These are phyloP conservation scores for Chloropsis cyanopogon DNA, from an alignment of 2,113 vertebrate species.

Conservation along the genomic window DNA sequence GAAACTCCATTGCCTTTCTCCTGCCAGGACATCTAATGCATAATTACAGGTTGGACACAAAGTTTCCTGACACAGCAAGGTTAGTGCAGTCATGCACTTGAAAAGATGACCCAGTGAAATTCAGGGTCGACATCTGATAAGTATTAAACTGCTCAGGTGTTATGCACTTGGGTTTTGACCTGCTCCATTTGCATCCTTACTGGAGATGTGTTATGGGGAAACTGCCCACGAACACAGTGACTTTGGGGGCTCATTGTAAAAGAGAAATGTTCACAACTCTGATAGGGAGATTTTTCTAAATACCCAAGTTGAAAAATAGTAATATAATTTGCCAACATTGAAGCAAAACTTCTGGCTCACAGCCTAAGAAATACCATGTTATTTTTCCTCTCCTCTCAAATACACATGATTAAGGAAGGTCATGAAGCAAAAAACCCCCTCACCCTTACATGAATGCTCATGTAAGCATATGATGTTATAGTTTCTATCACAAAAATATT, in stretches of 20 bases:
- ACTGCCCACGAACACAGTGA: rapidly evolving
- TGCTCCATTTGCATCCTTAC: neutral
- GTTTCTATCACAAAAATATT: neutral
- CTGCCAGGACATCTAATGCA: neutral
- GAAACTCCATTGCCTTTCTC: neutral
- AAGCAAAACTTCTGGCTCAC: neutral
- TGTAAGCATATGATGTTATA: neutral
- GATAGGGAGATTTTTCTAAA: neutral
- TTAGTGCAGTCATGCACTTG: constrained; percentile 4
- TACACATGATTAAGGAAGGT: neutral
- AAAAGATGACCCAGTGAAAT: neutral
- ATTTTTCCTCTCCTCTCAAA: neutral
- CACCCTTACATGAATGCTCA: neutral
- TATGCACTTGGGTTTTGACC: neutral
- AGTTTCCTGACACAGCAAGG: constrained; percentile 37
- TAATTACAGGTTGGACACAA: neutral
- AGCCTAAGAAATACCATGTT: neutral
- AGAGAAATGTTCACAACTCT: neutral
- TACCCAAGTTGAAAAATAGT: neutral
- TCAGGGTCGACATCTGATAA: neutral
- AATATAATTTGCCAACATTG: neutral
- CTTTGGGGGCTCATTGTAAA: neutral
- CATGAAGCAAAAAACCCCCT: neutral
- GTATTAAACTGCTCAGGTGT: neutral
- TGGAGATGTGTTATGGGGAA: neutral